Evolutionary conservation across 2,888 invertebrate genomes (phyloP), one percentile per base, ranked within the genome.

Genomic region (Hedya salicella): DNA sequence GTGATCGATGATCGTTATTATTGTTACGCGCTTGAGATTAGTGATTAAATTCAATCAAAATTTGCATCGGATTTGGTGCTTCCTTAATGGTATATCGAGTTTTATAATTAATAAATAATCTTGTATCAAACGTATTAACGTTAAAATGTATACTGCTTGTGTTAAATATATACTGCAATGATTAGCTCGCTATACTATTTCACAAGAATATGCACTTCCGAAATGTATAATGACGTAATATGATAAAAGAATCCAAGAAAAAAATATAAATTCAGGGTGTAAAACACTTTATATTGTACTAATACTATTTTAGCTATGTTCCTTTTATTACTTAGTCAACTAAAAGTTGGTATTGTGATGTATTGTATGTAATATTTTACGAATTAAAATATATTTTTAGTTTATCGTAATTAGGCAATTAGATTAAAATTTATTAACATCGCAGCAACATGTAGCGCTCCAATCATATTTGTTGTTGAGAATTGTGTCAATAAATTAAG

Each of bases 281-380:
- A 81, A 83, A 83, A 87, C 87, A 87, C 86, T 82, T 78, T 75
- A 76, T 81, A 80, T 79, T 81, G 79, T 78, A 78, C 70, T 71
- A 78, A 78, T 74, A 72, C 75, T 79, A 80, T 79, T 68, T 80
- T 84, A 83, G 80, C 78, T 85, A 82, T 83, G 87, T 88, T 87
- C 87, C 86, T 88, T 88, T 79, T 77, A 74, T 75, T 70, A 79
- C 84, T 88, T 88, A 82, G 81, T 87, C 90, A 88, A 90, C 91
- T 91, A 67, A 87, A 91, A 91, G 91, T 91, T 92, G 91, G 78
- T 87, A 86, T 88, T 91, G 91, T 91, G 91, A 91, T 92, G 90
- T 90, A 87, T 86, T 82, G 85, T 85, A 86, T 81, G 83, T 78
- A 77, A 75, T 77, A 79, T 79, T 86, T 83, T 87, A 89, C 84